Percentiles rank a stretch among this genome's conserved stretches.
Evolutionary conservation across 2,888 invertebrate genomes (phyloP).

Genomic region (Cryptocephalus primarius): DNA sequence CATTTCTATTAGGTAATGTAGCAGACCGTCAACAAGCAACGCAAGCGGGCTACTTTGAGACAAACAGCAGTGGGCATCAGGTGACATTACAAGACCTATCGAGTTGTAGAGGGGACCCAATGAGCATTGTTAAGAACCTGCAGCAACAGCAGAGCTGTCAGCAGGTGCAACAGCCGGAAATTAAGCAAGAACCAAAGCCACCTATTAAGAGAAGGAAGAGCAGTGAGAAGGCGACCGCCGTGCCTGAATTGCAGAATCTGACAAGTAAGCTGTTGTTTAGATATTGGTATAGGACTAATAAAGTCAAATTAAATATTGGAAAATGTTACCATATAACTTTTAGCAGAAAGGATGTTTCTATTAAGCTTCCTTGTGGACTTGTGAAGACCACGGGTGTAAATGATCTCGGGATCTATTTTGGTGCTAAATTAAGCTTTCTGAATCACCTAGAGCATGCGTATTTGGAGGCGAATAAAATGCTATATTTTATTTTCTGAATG

Average conservation of each 20-base stretch:
- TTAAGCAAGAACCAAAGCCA: conserved; percentile 33
- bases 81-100: conserved; percentile 59
- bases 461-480: too few relatives aligned
- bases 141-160: conserved; percentile 29
- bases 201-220: conserved; percentile 44
- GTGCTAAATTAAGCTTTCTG: too few relatives aligned
- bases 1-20: too few relatives aligned
- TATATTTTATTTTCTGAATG: too few relatives aligned
- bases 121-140: conserved; percentile 65
- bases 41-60: conserved; percentile 50
- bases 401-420: too few relatives aligned
- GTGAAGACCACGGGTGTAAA: too few relatives aligned
- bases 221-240: conserved; percentile 49
- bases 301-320: not conserved
- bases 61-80: conserved; percentile 42
- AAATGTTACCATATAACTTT: too few relatives aligned
- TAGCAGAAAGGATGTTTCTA: too few relatives aligned
- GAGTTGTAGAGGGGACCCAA: conserved; percentile 63
- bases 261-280: conserved; percentile 11
- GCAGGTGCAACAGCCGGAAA: conserved; percentile 27
- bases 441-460: too few relatives aligned
- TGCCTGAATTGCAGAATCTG: conserved; percentile 15
- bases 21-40: conserved; percentile 14
- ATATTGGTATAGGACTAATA: not conserved
- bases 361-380: too few relatives aligned